Conservation (phyloP, 2,888 invertebrate species). For the Hemicrepidius hirtus region DNA sequence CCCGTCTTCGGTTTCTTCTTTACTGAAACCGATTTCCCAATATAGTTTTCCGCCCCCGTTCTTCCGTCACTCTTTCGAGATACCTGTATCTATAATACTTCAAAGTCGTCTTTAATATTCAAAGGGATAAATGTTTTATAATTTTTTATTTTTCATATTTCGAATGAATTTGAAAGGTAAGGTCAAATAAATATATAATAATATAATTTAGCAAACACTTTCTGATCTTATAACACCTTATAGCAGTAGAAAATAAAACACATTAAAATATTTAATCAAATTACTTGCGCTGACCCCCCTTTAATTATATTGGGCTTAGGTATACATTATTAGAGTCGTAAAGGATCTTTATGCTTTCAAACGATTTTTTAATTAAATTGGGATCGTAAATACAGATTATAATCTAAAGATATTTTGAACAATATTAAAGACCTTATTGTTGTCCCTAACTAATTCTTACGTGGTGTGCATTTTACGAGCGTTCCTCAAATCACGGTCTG, state of each 20-base stretch:
- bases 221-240: too few species aligned
- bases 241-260: not conserved
- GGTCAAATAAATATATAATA: slow-evolving; percentile 7
- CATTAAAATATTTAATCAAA: slow-evolving; percentile 11
- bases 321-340: slow-evolving; percentile 14
- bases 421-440: slow-evolving; percentile 21
- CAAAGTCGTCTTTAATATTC: too few species aligned
- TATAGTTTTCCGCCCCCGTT: too few species aligned
- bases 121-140: slow-evolving; percentile 23
- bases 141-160: slow-evolving; percentile 11
- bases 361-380: slow-evolving; percentile 29
- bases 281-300: not conserved
- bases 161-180: not conserved
- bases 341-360: slow-evolving; percentile 6
- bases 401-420: slow-evolving; percentile 17
- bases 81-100: too few species aligned
- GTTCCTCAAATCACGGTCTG: not conserved
- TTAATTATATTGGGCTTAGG: not conserved
- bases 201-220: slow-evolving; percentile 9
- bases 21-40: too few species aligned
- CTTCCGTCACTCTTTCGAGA: too few species aligned
- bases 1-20: too few species aligned
- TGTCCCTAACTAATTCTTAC: slow-evolving; percentile 8
- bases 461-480: not conserved
- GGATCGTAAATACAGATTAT: slow-evolving; percentile 29